Evolutionary conservation across 53 echinoderm and acorn worm species (phyloP).

Genomic region (Glandiceps talaboti): DNA sequence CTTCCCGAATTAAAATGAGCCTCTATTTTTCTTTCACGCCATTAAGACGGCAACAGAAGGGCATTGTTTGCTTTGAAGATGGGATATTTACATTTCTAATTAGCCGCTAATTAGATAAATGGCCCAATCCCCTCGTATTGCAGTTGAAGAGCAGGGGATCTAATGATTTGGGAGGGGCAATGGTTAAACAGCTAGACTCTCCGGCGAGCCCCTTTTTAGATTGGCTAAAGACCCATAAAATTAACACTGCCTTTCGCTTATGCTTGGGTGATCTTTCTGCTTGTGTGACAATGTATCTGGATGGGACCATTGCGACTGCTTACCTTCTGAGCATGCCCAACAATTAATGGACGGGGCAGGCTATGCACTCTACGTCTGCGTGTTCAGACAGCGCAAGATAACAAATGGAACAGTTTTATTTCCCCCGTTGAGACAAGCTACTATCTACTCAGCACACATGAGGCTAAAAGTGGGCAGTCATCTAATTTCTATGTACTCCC

Average conservation of each 20-base stretch:
- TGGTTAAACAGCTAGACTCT: slow-evolving; percentile 10
- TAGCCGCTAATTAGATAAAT: slow-evolving; percentile 51
- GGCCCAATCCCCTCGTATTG: not conserved
- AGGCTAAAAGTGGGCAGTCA: not conserved
- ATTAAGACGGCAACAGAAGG: not conserved
- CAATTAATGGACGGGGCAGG: not conserved
- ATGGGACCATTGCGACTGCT: not conserved
- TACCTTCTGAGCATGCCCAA: not conserved
- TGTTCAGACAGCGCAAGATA: not conserved
- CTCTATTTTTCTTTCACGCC: not conserved
- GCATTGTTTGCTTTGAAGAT: not conserved
- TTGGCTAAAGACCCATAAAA: slow-evolving; percentile 35
- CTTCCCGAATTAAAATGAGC: not conserved
- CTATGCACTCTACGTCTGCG: not conserved
- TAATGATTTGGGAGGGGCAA: not conserved
- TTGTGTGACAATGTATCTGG: not conserved
- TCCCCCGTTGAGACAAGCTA: not conserved
- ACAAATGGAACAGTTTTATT: not conserved
- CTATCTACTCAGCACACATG: not conserved
- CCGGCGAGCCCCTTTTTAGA: slow-evolving; percentile 21
- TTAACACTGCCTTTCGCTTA: slow-evolving; percentile 5
- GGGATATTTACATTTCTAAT: slow-evolving; percentile 38
- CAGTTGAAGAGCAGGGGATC: not conserved
- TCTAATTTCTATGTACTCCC: not conserved
- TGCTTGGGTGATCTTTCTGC: not conserved